Evolutionary conservation across 2,888 invertebrate genomes (phyloP), one percentile per base, ranked within the genome.

Genomic region (Copidosoma aretas): DNA sequence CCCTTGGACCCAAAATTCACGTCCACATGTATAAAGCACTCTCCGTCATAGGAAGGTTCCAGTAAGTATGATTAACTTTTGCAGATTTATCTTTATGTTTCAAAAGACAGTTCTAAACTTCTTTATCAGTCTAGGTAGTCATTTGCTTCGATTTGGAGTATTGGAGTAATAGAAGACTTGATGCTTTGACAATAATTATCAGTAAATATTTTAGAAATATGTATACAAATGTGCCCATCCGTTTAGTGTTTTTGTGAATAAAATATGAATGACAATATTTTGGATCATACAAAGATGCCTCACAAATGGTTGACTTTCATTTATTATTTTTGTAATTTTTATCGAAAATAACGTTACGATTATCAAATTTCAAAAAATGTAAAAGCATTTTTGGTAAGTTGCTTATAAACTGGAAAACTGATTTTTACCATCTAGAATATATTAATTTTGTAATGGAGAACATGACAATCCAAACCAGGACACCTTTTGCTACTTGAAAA

Each of bases 301-400:
- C 64, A 21, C 39, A 60, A 60, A 64, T 67, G 56, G n/a, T 64
- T 15, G 51, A 65, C 58, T 67, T 70, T 70, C 59, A 63, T 32
- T 32, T 63, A 57, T 52, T 43, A 49, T 39, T 57, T 62, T 69
- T 58, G 10, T 41, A 32, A 54, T 60, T 56, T 22, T 22, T 32
- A 32, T 32, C 32, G 8, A 32, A 22, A 51, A 24, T 39, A 17
- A 32, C 41, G n/a, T 57, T 58, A 46, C 22, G 43, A 54, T 25
- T 25, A 62, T 21, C 10, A 21, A 60, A 65, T 41, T 58, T 41
- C 3, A 41, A 15, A 51, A 25, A 66, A 56, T 60, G 60, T 64
- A 67, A 58, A 65, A 67, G 67, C 64, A 67, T 71, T 71, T 71
- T 71, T 71, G 70, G 67, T 67, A 70, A 70, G n/a, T n/a, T 60